phyloP scores from a whole-genome alignment of 2,797 vertebrate genomes.

The Enteromius unitaeniatus region DNA sequence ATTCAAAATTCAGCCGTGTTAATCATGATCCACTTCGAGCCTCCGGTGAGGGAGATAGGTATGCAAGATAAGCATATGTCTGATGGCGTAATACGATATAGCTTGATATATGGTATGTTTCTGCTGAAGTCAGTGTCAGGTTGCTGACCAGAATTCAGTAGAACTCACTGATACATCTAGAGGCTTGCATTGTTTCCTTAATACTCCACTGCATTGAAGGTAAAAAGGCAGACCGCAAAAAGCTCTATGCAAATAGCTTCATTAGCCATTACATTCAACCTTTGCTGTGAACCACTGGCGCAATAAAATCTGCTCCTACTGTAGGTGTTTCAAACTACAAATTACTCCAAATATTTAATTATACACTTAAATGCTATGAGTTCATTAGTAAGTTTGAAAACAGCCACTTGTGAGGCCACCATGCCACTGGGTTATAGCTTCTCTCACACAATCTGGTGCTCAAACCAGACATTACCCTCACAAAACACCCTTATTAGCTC shows the following conservation, averaged over 20 bases:
- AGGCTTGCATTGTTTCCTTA: background rate
- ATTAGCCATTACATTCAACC: background rate
- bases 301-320: constrained; percentile 35
- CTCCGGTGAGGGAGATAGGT: constrained; percentile 2
- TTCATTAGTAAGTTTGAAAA: constrained; percentile 54
- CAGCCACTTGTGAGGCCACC: constrained; percentile 56
- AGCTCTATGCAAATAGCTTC: background rate
- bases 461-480: constrained; percentile 63
- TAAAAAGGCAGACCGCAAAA: background rate
- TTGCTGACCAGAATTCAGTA: constrained; percentile 5
- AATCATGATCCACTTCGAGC: constrained; percentile 29
- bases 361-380: constrained; percentile 44
- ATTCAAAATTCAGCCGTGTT: constrained; percentile 47
- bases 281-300: background rate
- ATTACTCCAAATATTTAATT: constrained; percentile 54
- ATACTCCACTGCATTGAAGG: background rate
- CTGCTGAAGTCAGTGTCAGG: constrained; percentile 21
- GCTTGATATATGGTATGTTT: constrained; percentile 11
- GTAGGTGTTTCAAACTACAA: constrained; percentile 56
- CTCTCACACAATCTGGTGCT: constrained; percentile 54
- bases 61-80: constrained; percentile 39
- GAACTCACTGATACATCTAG: background rate
- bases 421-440: constrained; percentile 54
- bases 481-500: constrained; percentile 62
- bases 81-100: constrained; percentile 27